A percentile compares a stretch with the other conserved stretches of the same genome.
These are phyloP conservation scores for Glaucopsyche alexis DNA, from an alignment of 2,888 invertebrate genomes.

Conservation along the genomic window DNA sequence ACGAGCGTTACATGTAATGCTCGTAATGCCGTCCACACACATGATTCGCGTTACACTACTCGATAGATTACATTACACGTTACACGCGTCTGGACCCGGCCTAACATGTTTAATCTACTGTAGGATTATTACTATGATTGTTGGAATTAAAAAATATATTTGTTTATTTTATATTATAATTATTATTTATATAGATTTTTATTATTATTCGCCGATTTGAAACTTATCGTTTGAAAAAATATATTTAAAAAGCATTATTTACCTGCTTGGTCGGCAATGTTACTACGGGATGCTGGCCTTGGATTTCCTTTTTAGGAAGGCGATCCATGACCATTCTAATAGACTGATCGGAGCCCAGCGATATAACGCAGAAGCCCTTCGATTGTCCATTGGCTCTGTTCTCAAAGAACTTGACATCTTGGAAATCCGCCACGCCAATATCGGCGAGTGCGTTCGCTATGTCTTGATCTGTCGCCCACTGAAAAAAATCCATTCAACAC, in stretches of 20 bases:
- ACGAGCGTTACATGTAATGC: no score
- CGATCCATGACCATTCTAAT: conserved; percentile 94
- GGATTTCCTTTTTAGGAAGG: conserved; percentile 95
- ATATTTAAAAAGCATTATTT: conserved; percentile 34
- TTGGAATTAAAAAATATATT: no score
- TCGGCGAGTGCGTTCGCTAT: conserved; percentile 93
- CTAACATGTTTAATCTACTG: no score
- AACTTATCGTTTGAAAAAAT: no score
- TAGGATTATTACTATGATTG: no score
- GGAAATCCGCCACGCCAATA: conserved; percentile 94
- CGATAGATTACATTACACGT: no score
- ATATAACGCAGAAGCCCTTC: conserved; percentile 98
- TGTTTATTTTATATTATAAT: no score
- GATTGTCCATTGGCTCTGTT: conserved; percentile 99
- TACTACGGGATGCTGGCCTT: conserved; percentile 96
- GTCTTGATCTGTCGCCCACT: conserved; percentile 99
- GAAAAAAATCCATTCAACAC: conserved; percentile 70
- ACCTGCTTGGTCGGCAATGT: conserved; percentile 97
- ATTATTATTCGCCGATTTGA: no score
- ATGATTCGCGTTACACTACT: no score
- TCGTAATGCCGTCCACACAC: no score
- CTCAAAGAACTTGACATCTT: conserved; percentile 99
- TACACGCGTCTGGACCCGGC: no score
- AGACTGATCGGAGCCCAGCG: conserved; percentile 95
- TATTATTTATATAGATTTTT: no score